These are phyloP conservation scores for Metopia argyrocephala DNA, from an alignment of 2,888 invertebrate species.

Conservation along the genomic window DNA sequence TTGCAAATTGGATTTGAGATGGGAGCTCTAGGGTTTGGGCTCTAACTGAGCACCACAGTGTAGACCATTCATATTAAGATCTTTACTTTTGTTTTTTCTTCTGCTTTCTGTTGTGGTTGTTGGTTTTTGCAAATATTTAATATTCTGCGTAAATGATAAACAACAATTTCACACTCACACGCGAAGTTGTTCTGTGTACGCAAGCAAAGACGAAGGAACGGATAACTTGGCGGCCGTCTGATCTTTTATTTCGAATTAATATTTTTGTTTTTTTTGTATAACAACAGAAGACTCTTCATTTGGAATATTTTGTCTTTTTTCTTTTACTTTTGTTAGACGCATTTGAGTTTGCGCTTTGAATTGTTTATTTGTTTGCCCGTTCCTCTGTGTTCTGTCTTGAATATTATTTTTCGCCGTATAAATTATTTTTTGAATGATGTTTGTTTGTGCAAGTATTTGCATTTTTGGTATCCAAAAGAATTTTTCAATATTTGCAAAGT, in stretches of 20 bases:
- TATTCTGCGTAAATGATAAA: slow-evolving; percentile 65
- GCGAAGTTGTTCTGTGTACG: slow-evolving; percentile 56
- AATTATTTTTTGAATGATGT: not conserved
- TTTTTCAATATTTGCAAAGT: slow-evolving; percentile 30
- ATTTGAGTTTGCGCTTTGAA: too few relatives aligned
- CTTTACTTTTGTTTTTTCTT: too few relatives aligned
- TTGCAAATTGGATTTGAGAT: not conserved
- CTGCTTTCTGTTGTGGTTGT: not conserved
- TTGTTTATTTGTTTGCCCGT: not conserved
- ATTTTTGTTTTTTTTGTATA: slow-evolving; percentile 7
- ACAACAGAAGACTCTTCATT: not conserved
- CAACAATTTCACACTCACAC: slow-evolving; percentile 66
- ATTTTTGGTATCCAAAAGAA: slow-evolving; percentile 24
- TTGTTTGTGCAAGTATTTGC: not conserved
- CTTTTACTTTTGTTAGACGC: not conserved
- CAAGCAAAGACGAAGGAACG: slow-evolving; percentile 10
- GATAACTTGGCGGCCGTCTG: slow-evolving; percentile 46
- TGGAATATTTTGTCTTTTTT: slow-evolving; percentile 5
- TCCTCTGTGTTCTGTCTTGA: slow-evolving; percentile 1
- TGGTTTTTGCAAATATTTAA: slow-evolving; percentile 61
- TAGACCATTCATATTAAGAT: not conserved
- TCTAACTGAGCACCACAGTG: not conserved
- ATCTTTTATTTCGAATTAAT: slow-evolving; percentile 14
- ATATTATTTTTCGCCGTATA: not conserved
- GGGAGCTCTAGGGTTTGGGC: not conserved